phyloP scores from a whole-genome alignment of 2,113 vertebrate genomes.

The Pygoscelis antarcticus region DNA sequence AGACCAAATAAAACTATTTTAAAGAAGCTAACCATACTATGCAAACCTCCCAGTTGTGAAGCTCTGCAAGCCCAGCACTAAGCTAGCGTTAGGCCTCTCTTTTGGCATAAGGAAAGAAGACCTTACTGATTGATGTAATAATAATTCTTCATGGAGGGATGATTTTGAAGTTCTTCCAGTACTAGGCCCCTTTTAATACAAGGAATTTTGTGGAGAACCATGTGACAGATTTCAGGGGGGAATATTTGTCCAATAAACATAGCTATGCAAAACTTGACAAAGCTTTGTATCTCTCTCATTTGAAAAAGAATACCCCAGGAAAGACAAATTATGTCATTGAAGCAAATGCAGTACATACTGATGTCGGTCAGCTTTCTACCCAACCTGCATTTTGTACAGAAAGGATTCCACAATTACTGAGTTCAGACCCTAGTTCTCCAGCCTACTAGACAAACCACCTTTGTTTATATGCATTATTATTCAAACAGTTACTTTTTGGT shows the following conservation, averaged over 20 bases:
- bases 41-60: not conserved
- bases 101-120: not conserved
- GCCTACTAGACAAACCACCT: not conserved
- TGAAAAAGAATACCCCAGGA: not conserved
- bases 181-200: not conserved
- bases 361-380: not conserved
- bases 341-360: not conserved
- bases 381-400: not conserved
- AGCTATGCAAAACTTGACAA: not conserved
- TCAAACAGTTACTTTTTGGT: not conserved
- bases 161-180: not conserved
- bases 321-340: not conserved
- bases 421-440: not conserved
- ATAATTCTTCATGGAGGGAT: not conserved
- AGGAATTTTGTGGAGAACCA: not conserved
- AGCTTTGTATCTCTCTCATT: not conserved
- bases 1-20: not conserved
- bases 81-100: not conserved
- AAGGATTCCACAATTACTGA: not conserved
- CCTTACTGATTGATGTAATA: not conserved
- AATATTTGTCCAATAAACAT: not conserved
- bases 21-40: not conserved
- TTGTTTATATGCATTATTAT: not conserved
- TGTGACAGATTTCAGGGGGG: not conserved
- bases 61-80: not conserved